A percentile compares a stretch with the other conserved stretches of the same genome.
These are phyloP conservation scores for Cyprinodon variegatus DNA, from an alignment of 2,113 vertebrate species.

Conservation along the genomic window DNA sequence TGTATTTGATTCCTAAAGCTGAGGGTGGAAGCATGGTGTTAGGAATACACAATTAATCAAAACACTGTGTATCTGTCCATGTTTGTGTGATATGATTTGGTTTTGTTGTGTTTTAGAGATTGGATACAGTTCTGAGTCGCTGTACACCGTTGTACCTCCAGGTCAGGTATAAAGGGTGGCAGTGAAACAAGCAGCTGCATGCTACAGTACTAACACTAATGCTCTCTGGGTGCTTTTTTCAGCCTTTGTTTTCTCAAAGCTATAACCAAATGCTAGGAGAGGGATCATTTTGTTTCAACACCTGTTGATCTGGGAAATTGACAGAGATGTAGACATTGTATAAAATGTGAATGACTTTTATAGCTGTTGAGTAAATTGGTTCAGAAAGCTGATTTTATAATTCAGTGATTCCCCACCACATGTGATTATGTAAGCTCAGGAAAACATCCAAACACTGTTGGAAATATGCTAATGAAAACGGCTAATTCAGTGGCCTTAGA, in stretches of 20 bases:
- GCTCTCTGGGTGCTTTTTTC: slow-evolving; percentile 5
- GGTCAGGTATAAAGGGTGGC: slow-evolving; percentile 67
- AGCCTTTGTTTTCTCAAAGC: not conserved
- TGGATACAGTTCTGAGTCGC: slow-evolving; percentile 69
- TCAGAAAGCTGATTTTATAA: not conserved
- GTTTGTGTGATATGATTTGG: slow-evolving; percentile 36
- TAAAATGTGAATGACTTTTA: not conserved
- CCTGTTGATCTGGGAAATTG: slow-evolving; percentile 21
- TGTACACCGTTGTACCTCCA: slow-evolving; percentile 66
- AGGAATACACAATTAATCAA: no score
- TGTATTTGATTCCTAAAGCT: not conserved
- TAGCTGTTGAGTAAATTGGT: not conserved
- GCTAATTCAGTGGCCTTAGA: no score
- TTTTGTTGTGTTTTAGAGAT: slow-evolving; percentile 70
- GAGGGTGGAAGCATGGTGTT: no score
- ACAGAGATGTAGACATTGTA: not conserved
- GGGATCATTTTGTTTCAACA: slow-evolving; percentile 34
- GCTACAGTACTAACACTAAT: slow-evolving; percentile 58
- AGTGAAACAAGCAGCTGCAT: slow-evolving; percentile 5
- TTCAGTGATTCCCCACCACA: slow-evolving; percentile 39
- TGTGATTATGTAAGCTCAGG: not conserved
- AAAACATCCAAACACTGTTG: not conserved
- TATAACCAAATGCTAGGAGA: slow-evolving; percentile 33
- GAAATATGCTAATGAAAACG: not conserved
- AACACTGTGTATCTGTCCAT: slow-evolving; percentile 9